A percentile compares a stretch with the other conserved stretches of the same genome.
These are phyloP conservation scores for Sapajus apella DNA, from an alignment of 2,113 vertebrate genomes.

Conservation along the genomic window DNA sequence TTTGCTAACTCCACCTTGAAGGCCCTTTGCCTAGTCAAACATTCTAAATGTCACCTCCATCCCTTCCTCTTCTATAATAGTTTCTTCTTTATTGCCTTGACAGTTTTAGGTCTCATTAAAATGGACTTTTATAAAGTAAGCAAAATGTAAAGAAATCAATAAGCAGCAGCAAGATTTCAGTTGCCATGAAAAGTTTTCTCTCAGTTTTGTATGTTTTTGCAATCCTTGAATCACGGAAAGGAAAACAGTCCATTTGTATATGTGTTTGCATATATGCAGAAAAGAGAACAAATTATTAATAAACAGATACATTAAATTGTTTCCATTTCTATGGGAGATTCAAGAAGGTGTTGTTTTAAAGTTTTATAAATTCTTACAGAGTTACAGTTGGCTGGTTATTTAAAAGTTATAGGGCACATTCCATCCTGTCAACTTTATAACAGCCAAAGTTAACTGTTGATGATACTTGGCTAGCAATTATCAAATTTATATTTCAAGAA, in stretches of 20 bases:
- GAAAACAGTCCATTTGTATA: background rate
- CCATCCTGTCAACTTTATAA: background rate
- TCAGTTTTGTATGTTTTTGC: background rate
- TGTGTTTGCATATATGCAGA: background rate
- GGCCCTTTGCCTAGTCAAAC: background rate
- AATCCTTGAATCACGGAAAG: background rate
- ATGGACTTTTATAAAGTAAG: background rate
- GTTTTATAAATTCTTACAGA: background rate
- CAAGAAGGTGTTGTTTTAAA: constrained; percentile 1
- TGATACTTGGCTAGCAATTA: background rate
- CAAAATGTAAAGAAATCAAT: background rate
- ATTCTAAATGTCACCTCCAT: background rate
- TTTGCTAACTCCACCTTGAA: background rate
- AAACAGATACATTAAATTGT: background rate
- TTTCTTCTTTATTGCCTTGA: background rate
- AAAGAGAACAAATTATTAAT: background rate
- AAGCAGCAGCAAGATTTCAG: background rate
- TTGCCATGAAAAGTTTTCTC: background rate
- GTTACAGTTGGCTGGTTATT: constrained; percentile 22
- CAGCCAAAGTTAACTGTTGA: background rate
- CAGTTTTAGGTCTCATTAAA: background rate
- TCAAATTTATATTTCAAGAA: constrained; percentile 43
- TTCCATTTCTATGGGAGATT: constrained; percentile 46
- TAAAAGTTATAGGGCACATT: background rate
- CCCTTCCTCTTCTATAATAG: background rate